Evolutionary conservation across 2,797 vertebrate species (phyloP), one percentile per base, ranked within the genome.

Genomic region (Esox masquinongy): DNA sequence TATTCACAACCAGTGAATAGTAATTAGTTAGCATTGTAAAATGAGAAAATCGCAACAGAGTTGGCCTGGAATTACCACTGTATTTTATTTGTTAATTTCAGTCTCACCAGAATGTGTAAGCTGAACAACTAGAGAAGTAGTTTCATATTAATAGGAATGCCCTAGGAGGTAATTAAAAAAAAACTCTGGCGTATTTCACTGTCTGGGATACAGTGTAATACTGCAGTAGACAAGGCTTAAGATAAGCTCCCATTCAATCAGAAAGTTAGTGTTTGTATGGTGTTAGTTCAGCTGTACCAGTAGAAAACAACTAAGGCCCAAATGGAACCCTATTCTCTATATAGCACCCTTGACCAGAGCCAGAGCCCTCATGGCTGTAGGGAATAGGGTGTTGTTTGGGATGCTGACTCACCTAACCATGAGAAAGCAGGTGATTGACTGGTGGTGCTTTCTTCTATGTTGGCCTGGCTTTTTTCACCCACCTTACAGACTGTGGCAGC

Each of bases 111-210:
- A 74, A 80, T 80, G 70, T 74, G 64, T 64, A 71, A 75, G 79
- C 74, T 43, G 6, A 67, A 59, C 34, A 68, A 8, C 61, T 59
- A 59, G 79, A 67, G 8, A 53, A 39, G 72, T 61, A 73, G 63
- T 81, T 79, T 83, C 2, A 80, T 80, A 83, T 83, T 79, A 76
- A 43, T 74, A 59, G 36, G 34, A 26, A 56, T 72, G 81, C 77
- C 83, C 77, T 78, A 77, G 77, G 82, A 77, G 85, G 74, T 80
- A 79, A 83, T 84, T 82, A 79, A 79, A 83, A 87, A 77, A 80
- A 75, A 74, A 16, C 51, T 24, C 63, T 76, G 61, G 3, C 56
- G 64, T 56, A 63, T n/a, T 75, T 22, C 9, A 61, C 9, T 24
- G 56, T 61, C 22, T 24, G 56, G 22, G 56, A 26, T 61, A 12